Base-by-base conservation (phyloP, 37 sponge, comb jelly and placozoan genomes). In the Corticium candelabrum region DNA sequence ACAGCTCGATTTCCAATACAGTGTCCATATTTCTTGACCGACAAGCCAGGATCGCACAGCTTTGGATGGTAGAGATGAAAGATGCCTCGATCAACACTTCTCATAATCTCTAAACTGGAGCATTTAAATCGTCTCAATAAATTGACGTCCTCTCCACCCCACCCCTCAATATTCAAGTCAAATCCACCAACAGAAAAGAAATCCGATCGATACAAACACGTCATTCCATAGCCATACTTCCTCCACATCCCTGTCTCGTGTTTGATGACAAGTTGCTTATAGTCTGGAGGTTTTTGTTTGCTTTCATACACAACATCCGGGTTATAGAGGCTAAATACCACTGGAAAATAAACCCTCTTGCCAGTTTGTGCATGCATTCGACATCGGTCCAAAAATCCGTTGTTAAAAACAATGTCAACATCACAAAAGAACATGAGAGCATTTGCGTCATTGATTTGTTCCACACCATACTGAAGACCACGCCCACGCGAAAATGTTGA, bases 311-410 rank as follows among this genome's bases (percentile, higher is more conserved):
- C 89, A 2, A 89, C 76, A 3, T 79, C 80, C 15, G 89, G 89
- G 38, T 89, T 89, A 81, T 89, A 89, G 40, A 85, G 40, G 38
- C 89, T 89, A 43, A 89, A 89, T 2, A 89, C 89, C 68, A 89
- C 85, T 1, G 89, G 89, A 37, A 85, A 89, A 50, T 82, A 89
- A 4, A 89, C 85, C 68, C 62, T 78, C 5, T 40, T 79, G 0
- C 83, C 82, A 37, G 86, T 85, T 32, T 78, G 83, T 27, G 89
- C 56, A 32, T 85, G 82, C 37, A 89, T 73, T 34, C 89, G 80
- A 38, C 89, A 89, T 0, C 89, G 79, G 79, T 85, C 83, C 38
- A 89, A 38, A 36, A 82, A 85, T 15, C 77, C 77, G 1, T 36
- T 40, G 34, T 85, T 68, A 33, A 89, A 89, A 34, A 40, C 37